Conservation (phyloP, 2,113 vertebrate species). For the Pseudorhombus dupliciocellatus region DNA sequence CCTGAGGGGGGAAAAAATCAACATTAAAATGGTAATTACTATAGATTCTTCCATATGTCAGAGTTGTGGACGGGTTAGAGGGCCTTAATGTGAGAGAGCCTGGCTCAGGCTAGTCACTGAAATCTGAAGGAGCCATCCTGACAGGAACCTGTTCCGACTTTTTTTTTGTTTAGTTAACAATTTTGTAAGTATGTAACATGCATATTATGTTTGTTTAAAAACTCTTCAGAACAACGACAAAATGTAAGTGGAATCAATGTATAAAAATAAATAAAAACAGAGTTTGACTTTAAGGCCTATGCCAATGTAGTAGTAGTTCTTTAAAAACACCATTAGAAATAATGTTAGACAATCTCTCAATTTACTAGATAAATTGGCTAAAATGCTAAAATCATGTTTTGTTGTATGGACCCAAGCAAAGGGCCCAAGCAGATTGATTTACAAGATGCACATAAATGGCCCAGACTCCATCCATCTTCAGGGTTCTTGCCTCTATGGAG, state of each 20-base stretch:
- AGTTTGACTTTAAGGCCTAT: slow-evolving; percentile 6
- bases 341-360: slow-evolving; percentile 2
- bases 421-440: slow-evolving; percentile 16
- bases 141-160: not conserved
- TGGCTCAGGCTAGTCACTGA: slow-evolving; percentile 5
- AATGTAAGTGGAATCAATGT: slow-evolving; percentile 30
- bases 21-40: not conserved
- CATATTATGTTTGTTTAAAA: slow-evolving; percentile 31
- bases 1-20: not conserved
- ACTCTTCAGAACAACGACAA: slow-evolving; percentile 25
- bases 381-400: not conserved
- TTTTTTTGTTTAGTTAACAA: slow-evolving; percentile 28
- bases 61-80: not conserved
- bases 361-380: slow-evolving; percentile 22
- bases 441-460: slow-evolving; percentile 37
- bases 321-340: slow-evolving; percentile 19
- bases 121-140: slow-evolving; percentile 2
- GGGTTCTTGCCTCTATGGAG: slow-evolving; percentile 24
- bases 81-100: not conserved
- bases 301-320: slow-evolving; percentile 11
- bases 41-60: not conserved
- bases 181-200: too few species aligned
- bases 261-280: too few species aligned
- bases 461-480: slow-evolving; percentile 21
- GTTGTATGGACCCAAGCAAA: slow-evolving; percentile 3